Conservation (phyloP, 2,113 vertebrate genomes). For the Odocoileus hemionus region DNA sequence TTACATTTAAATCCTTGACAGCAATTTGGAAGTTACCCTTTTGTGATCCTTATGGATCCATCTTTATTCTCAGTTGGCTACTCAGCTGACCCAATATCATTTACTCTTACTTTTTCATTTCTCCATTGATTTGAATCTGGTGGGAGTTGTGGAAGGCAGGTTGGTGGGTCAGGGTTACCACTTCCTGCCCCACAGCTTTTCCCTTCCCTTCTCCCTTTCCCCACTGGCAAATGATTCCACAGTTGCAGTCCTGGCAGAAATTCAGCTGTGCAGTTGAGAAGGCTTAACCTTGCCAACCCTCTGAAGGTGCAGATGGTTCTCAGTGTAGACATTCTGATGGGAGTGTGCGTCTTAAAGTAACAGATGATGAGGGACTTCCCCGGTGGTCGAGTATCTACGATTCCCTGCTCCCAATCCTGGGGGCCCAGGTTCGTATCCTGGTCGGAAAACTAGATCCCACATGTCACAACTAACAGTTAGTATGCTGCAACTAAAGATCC, state of each 20-base stretch:
- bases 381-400: not conserved
- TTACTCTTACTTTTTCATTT: not conserved
- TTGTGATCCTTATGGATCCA: not conserved
- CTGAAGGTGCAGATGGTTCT: slow-evolving; percentile 93
- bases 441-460: not conserved
- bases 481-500: not conserved
- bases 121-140: not conserved
- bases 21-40: not conserved
- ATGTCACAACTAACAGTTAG: not conserved
- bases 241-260: slow-evolving; percentile 90
- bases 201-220: not conserved
- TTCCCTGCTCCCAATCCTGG: not conserved
- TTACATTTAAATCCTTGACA: not conserved
- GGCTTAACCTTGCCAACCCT: slow-evolving; percentile 87
- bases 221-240: slow-evolving; percentile 79
- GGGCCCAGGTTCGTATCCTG: not conserved
- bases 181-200: not conserved
- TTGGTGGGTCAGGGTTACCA: not conserved
- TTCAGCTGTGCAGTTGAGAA: slow-evolving; percentile 90
- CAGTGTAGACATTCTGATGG: slow-evolving; percentile 91
- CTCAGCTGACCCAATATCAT: not conserved
- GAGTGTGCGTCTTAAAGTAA: slow-evolving; percentile 92
- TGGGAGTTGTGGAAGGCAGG: not conserved
- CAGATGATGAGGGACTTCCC: slow-evolving; percentile 79
- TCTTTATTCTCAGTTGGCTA: not conserved